Base-by-base conservation (phyloP, 2,888 invertebrate genomes). In the Phyto melanocephala region DNA sequence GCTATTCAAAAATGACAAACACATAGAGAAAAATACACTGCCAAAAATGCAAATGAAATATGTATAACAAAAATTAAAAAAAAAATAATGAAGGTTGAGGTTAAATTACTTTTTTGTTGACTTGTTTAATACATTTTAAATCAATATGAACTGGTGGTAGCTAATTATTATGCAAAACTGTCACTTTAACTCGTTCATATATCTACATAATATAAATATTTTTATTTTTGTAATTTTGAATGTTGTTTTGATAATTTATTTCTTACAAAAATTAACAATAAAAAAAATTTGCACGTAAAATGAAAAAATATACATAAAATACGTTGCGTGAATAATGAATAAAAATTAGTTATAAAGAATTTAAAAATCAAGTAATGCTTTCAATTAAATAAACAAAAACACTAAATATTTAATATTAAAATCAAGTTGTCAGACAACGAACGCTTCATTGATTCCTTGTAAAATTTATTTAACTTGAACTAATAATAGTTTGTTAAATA, bases 61-160 rank as follows among this genome's bases (percentile, higher is more conserved):
- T n/a, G n/a, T n/a, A n/a, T 52, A 47, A 71, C 47, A 60, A 37
- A 7, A 11, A 10, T 11, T 13, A 17, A 58, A 35, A 70, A 28
- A 5, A 52, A 47, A 56, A 20, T 17, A 65, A 22, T 82, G 82
- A 82, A 82, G 82, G 82, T 75, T 82, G 75, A 75, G 79, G 82
- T 82, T 82, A 47, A 65, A 28, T 52, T 22, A 17, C 24, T 52
- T 72, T 67, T 58, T 72, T n/a, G 13, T 47, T 56, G 56, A 35
- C 71, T 50, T 52, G 15, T 70, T 62, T 52, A 63, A 72, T 33
- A 56, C 17, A 77, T 22, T 63, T 47, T 45, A 28, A 56, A 72
- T 33, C 60, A 22, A 11, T 50, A 76, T 67, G 60, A 54, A 67
- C 74, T 63, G 24, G 17, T 54, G 24, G 17, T 56, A 78, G 67